phyloP scores from a whole-genome alignment of 2,113 vertebrate genomes.

The Centrocercus urophasianus region DNA sequence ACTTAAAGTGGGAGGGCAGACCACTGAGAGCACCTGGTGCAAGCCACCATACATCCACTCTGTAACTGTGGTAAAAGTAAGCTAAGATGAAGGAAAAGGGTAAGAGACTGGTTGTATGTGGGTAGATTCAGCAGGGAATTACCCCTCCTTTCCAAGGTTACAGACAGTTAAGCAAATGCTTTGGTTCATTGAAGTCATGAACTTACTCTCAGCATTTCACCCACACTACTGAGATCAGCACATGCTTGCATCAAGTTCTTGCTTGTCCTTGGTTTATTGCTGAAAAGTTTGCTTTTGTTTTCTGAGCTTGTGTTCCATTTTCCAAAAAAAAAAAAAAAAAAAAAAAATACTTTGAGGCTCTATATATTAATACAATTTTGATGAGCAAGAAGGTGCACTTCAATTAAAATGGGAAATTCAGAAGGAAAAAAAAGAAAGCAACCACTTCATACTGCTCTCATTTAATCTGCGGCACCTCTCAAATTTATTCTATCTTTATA shows the following conservation, averaged over 20 bases:
- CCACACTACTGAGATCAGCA: accelerated
- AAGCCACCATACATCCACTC: neutral
- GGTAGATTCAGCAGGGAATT: neutral
- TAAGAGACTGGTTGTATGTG: neutral
- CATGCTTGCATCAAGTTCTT: neutral
- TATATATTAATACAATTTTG: neutral
- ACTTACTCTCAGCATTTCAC: neutral
- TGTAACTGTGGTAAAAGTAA: neutral
- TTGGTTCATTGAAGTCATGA: neutral
- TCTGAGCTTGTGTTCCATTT: neutral
- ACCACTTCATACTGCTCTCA: neutral
- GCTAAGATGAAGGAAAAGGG: neutral
- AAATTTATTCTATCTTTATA: neutral
- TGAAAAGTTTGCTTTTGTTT: neutral
- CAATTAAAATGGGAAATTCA: neutral
- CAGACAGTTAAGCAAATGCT: neutral
- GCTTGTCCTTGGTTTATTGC: neutral
- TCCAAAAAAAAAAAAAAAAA: neutral
- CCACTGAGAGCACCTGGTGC: neutral
- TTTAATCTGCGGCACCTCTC: neutral
- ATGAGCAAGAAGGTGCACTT: neutral
- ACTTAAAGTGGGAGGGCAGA: neutral
- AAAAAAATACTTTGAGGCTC: accelerated
- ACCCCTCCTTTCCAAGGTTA: neutral
- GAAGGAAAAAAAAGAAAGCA: neutral